Evolutionary conservation across 2,888 invertebrate species (phyloP).

Genomic region (Lasioglossum zephyrum): DNA sequence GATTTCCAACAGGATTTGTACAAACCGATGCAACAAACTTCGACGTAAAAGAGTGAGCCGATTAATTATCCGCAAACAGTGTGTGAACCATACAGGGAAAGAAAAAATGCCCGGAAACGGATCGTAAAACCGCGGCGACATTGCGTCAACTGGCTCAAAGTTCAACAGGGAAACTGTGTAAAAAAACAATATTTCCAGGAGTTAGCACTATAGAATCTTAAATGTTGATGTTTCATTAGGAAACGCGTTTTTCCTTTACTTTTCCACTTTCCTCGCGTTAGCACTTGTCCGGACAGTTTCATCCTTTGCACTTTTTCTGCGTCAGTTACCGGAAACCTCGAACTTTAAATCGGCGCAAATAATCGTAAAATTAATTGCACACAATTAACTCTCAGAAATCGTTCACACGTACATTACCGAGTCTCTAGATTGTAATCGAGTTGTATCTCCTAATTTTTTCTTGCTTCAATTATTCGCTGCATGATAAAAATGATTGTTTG

Average conservation of each 20-base stretch:
- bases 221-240: not conserved
- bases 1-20: too few relatives aligned
- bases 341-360: not conserved
- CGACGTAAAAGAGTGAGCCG: not conserved
- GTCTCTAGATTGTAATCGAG: too few relatives aligned
- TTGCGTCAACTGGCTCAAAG: constrained; percentile 3
- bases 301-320: not conserved
- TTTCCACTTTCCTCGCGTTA: constrained; percentile 12
- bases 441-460: too few relatives aligned
- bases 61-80: not conserved
- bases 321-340: not conserved
- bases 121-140: not conserved
- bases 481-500: too few relatives aligned
- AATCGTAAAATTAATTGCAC: too few relatives aligned
- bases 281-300: not conserved
- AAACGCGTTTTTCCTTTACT: constrained; percentile 24
- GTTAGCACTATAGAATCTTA: not conserved
- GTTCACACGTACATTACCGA: not conserved
- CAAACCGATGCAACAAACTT: not conserved
- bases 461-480: too few relatives aligned
- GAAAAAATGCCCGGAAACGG: not conserved
- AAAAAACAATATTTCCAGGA: not conserved
- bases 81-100: too few relatives aligned
- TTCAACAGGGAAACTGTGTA: not conserved
- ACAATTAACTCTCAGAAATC: not conserved